These are phyloP conservation scores for Lagria hirta DNA, from an alignment of 2,888 invertebrate species.

Conservation along the genomic window DNA sequence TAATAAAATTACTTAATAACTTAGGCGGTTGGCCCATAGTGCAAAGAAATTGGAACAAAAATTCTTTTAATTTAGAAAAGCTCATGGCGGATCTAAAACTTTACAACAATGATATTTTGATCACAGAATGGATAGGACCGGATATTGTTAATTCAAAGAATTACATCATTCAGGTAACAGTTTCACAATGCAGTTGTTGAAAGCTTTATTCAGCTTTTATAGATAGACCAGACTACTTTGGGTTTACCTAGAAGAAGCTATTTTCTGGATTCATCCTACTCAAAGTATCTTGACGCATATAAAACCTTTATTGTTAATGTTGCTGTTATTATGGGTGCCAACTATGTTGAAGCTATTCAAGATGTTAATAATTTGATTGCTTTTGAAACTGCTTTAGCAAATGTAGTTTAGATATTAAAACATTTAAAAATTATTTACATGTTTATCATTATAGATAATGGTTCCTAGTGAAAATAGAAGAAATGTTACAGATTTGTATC, in stretches of 20 bases:
- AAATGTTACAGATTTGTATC: constrained; percentile 82
- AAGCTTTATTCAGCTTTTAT: constrained; percentile 38
- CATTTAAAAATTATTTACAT: background rate
- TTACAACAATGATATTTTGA: constrained; percentile 82
- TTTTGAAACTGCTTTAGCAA: constrained; percentile 76
- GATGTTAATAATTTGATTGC: constrained; percentile 73
- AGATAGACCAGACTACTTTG: constrained; percentile 87
- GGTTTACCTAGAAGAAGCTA: constrained; percentile 76
- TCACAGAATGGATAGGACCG: constrained; percentile 81
- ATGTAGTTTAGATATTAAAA: constrained; percentile 54
- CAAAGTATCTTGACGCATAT: constrained; percentile 75
- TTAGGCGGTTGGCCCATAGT: constrained; percentile 91
- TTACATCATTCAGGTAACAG: constrained; percentile 77
- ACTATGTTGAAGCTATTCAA: constrained; percentile 59
- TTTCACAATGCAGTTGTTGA: constrained; percentile 2
- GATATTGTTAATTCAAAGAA: constrained; percentile 92
- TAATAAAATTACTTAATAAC: constrained; percentile 66
- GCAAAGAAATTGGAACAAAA: constrained; percentile 64
- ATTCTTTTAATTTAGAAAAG: constrained; percentile 70
- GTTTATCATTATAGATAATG: constrained; percentile 60
- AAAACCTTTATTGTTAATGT: constrained; percentile 73
- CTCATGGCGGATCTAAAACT: constrained; percentile 73
- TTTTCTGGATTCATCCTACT: constrained; percentile 68
- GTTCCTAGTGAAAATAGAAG: constrained; percentile 76
- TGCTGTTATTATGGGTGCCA: constrained; percentile 72